Evolutionary conservation across 2,888 invertebrate genomes (phyloP), one percentile per base, ranked within the genome.

Genomic region (Harmothoe impar): DNA sequence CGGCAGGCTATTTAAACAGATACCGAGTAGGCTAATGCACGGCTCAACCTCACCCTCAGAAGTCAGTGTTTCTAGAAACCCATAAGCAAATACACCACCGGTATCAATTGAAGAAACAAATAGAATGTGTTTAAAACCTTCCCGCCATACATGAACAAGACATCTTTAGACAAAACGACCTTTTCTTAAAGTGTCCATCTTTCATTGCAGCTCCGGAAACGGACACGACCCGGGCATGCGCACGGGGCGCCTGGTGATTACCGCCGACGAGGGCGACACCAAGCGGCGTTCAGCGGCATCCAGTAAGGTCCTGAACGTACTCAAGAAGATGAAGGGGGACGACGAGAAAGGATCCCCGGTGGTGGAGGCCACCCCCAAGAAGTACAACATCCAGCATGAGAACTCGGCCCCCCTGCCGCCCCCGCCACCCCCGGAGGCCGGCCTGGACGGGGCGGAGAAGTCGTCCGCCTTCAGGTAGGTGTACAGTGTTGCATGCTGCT

Each of bases 171-270:
- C 15, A 7, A 29, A 3, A 29, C 72, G 5, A 29, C 25, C 5
- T 29, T 29, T 29, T 15, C 25, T 29, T 25, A 5, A 23, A 29
- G 25, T 72, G n/a, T 62, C 23, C 23, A 12, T 62, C n/a, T 20
- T n/a, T 20, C 62, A 62, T 62, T 62, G 12, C 43, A 84, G 84
- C 25, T 86, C 54, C 86, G 86, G 86, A 86, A 86, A 86, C 86
- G 86, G 86, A 25, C 29, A 52, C 86, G n/a, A 20, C 54, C 29
- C 77, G 68, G 89, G 68, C 51, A 89, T 89, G 89, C 89, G 89
- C 77, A 72, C 89, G 7, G 89, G 89, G 43, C 89, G 89, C 51
- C 77, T 89, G 77, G 89, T 89, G 72, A 89, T 89, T 43, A 89
- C 72, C 89, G 52, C 86, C 56, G 72, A 51, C 51, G 31, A 77